phyloP scores from a whole-genome alignment of 2,888 invertebrate species.

The Archaeoteleia sp. region DNA sequence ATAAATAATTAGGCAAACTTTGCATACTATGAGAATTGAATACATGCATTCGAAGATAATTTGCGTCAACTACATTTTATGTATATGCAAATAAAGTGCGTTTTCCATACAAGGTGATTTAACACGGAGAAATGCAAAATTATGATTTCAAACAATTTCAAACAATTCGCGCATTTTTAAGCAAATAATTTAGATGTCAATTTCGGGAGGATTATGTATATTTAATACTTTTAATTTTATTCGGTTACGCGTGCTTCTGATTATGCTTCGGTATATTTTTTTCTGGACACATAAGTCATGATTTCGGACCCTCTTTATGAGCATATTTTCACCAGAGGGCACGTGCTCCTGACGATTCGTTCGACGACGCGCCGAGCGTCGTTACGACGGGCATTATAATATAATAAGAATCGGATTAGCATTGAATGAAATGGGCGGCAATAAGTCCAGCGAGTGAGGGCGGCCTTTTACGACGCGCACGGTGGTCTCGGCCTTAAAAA shows the following conservation, averaged over 20 bases:
- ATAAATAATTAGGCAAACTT: too few species aligned
- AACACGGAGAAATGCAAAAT: too few species aligned
- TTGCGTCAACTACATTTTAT: too few species aligned
- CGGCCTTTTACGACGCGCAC: slow-evolving; percentile 54
- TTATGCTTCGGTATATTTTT: slow-evolving; percentile 27
- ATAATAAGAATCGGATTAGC: slow-evolving; percentile 75
- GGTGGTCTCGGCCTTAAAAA: slow-evolving; percentile 50
- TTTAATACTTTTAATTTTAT: too few species aligned
- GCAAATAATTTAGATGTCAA: too few species aligned
- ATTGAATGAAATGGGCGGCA: slow-evolving; percentile 74
- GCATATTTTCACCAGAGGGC: slow-evolving; percentile 53
- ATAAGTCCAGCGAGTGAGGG: slow-evolving; percentile 56
- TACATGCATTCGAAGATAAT: too few species aligned
- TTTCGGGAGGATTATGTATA: too few species aligned
- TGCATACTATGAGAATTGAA: too few species aligned
- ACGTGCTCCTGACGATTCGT: slow-evolving; percentile 59
- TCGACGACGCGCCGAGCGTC: slow-evolving; percentile 54
- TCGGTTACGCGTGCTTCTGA: slow-evolving; percentile 9
- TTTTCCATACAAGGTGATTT: too few species aligned
- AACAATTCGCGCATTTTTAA: too few species aligned
- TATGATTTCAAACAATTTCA: too few species aligned
- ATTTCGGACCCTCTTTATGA: slow-evolving; percentile 39
- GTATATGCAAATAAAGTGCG: too few species aligned
- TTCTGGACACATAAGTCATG: slow-evolving; percentile 17
- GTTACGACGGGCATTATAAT: slow-evolving; percentile 70